Base-by-base conservation (phyloP, 2,888 invertebrate species). In the Nysson spinosus region DNA sequence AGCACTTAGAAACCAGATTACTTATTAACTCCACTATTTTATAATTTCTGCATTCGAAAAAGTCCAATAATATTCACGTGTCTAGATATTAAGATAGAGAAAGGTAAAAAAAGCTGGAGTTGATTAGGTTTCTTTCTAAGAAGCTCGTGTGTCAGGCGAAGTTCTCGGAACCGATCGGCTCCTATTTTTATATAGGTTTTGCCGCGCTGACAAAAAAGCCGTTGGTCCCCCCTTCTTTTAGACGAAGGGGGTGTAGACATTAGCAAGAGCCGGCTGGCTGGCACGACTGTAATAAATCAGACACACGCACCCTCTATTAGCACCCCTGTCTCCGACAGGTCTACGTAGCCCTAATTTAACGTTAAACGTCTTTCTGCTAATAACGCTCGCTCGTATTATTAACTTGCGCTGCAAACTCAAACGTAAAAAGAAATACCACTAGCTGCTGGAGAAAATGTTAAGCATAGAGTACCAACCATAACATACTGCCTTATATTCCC, bases 281-380 rank as follows among this genome's bases (percentile, higher is more conserved):
- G 67, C 67, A 67, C 69, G 65, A 72, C 69, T 75, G 78, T 82
- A 79, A 83, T 83, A 83, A 83, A 83, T 83, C 83, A 83, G 77
- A 77, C 77, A 80, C 83, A 83, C 81, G 82, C 83, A 80, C 82
- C 81, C 79, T 80, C 81, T 82, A 83, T 83, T 82, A 83, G 81
- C 79, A 75, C 80, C 79, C 79, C 81, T 83, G 83, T 82, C 81
- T 77, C 70, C 73, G 73, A 71, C 83, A 83, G 81, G 64, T 78
- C 69, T 63, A 69, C 65, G 71, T 74, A 68, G 70, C 81, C 77
- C 81, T 83, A 83, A 83, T 83, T 83, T 78, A 83, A 78, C 80
- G 77, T 81, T 81, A 81, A 83, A 77, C 75, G 78, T 77, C 75
- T 75, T 78, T 75, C 74, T 75, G 71, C 79, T 83, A 82, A 83